Evolutionary conservation across 1,140 invertebrate genomes (phyloP), one percentile per base, ranked within the genome.

Genomic region (Anastrepha obliqua): DNA sequence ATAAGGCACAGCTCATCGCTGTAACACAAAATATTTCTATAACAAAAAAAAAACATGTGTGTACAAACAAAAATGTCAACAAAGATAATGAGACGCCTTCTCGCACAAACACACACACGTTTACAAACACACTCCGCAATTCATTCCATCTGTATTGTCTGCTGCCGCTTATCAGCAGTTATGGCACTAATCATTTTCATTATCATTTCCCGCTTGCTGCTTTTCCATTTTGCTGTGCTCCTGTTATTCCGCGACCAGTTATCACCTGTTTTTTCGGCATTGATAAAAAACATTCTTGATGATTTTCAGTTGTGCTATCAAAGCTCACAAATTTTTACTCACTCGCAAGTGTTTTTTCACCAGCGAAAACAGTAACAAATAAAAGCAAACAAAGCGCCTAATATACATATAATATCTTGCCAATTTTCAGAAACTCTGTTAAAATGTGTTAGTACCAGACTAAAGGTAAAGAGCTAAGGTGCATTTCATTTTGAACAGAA

Each of bases 211-310:
- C 47, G 15, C 74, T 81, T 81, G 47, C 47, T 55, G 47, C n/a
- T 5, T 55, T 81, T 20, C 9, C 70, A 17, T n/a, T n/a, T 47
- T 74, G 8, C 74, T 81, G 74, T 81, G 74, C 74, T 58, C 74
- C 74, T 81, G 74, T 81, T 81, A 81, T 81, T 81, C 74, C 47
- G 55, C 47, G 47, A 81, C 74, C 55, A 55, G 74, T 42, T 81
- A 81, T 81, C 74, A 55, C 74, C 74, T 81, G 74, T 55, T 81
- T 81, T 81, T 81, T 81, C 47, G 17, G 44, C 8, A 11, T 42
- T 81, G 74, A 81, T 55, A 81, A n/a, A 58, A 0, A 55, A 13
- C 47, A 81, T 42, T 55, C 9, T 8, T 74, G 17, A 74, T 39
- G 42, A 62, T 7, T 67, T 67, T 67, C 64, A 67, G 29, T 39